Conservation (phyloP, 2,888 invertebrate genomes). For the Ichneumoninae sp. region DNA sequence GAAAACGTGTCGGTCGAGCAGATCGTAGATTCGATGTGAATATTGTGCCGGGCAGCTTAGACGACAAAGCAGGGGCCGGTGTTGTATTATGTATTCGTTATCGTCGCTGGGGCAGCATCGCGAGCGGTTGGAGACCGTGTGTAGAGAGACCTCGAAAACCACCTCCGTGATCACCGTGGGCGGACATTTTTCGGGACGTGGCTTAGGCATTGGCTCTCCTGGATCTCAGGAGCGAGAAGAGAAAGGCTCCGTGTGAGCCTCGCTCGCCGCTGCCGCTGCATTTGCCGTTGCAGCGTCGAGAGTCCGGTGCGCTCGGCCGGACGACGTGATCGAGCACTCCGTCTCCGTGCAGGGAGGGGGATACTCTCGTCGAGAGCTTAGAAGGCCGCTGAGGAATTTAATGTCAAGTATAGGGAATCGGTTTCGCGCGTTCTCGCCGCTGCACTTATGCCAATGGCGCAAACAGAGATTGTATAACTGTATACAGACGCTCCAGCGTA, state of each 20-base stretch:
- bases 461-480: conserved; percentile 50
- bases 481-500: background rate
- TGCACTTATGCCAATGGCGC: conserved; percentile 67
- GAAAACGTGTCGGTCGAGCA: conserved; percentile 15
- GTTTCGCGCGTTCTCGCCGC: conserved; percentile 70
- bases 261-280: conserved; percentile 54
- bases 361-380: conserved; percentile 65
- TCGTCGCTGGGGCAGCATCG: background rate
- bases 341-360: conserved; percentile 20
- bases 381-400: conserved; percentile 83
- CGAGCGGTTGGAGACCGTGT: conserved; percentile 4
- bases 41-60: conserved; percentile 6
- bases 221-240: conserved; percentile 72
- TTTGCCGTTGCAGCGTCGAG: conserved; percentile 24
- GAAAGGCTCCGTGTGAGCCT: conserved; percentile 77
- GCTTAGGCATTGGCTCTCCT: conserved; percentile 78
- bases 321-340: conserved; percentile 55
- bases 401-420: conserved; percentile 83
- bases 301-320: conserved; percentile 39
- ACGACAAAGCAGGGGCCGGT: background rate
- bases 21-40: conserved; percentile 17
- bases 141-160: conserved; percentile 65
- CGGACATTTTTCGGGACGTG: conserved; percentile 81
- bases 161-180: conserved; percentile 73
- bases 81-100: background rate